These are phyloP conservation scores for Notospermus geniculatus DNA, from an alignment of 1,140 invertebrate species.

Conservation along the genomic window DNA sequence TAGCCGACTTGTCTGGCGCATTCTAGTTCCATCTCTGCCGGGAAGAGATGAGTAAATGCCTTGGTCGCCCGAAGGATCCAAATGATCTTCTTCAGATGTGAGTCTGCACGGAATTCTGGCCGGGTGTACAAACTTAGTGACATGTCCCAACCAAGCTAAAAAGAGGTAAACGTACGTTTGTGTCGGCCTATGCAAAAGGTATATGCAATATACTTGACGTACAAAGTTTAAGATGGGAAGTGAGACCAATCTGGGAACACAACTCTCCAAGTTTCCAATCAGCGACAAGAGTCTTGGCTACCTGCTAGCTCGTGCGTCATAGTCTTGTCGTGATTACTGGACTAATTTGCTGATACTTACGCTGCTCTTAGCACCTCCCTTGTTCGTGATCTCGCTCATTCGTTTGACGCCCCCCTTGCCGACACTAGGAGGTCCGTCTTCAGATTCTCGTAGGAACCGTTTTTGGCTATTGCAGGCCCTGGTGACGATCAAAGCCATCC, in stretches of 20 bases:
- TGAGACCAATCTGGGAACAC: no score
- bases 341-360: not conserved
- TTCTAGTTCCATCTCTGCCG: constrained; percentile 41
- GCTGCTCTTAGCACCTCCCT: not conserved
- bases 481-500: constrained; percentile 8
- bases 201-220: no score
- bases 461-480: constrained; percentile 7
- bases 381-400: not conserved
- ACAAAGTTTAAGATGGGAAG: no score
- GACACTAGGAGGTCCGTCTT: not conserved
- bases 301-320: no score
- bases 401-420: not conserved
- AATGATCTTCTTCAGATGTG: constrained; percentile 28
- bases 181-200: not conserved
- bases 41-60: constrained; percentile 48
- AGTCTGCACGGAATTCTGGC: constrained; percentile 1
- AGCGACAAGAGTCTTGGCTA: no score
- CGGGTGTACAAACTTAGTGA: not conserved
- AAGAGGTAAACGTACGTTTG: not conserved
- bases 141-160: constrained; percentile 7
- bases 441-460: not conserved
- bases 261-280: no score
- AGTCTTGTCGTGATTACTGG: no score
- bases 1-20: constrained; percentile 44
- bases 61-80: constrained; percentile 48